Evolutionary conservation across 2,113 vertebrate genomes (phyloP).

Genomic region (Narcine bancroftii): DNA sequence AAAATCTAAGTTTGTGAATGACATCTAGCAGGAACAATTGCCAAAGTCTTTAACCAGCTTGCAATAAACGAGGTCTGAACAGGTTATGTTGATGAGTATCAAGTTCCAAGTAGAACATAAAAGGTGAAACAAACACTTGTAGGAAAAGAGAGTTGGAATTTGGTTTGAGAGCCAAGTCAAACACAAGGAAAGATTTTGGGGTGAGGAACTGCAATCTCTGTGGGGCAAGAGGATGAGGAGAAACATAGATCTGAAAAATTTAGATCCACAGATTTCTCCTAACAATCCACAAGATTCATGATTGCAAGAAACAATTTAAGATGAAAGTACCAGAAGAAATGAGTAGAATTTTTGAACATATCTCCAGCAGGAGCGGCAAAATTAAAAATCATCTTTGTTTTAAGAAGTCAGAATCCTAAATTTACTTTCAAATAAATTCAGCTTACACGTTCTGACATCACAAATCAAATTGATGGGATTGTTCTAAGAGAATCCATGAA

Average conservation of each 20-base stretch:
- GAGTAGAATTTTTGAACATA: background rate
- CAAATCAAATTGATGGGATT: background rate
- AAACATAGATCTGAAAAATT: background rate
- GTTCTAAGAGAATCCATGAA: background rate
- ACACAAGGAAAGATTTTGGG: background rate
- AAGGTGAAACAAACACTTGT: background rate
- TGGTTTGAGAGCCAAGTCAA: background rate
- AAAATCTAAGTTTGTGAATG: background rate
- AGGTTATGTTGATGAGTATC: background rate
- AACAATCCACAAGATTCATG: background rate
- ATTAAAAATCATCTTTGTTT: background rate
- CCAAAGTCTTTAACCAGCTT: background rate
- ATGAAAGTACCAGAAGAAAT: background rate
- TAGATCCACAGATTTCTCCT: background rate
- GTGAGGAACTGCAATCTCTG: background rate
- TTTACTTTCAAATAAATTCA: background rate
- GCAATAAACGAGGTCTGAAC: background rate
- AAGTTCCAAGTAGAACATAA: background rate
- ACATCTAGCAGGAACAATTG: background rate
- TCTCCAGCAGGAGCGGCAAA: background rate
- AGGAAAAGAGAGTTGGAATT: background rate
- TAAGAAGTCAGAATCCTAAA: background rate
- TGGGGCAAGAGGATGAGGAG: background rate
- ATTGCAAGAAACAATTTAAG: background rate
- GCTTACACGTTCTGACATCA: background rate